Evolutionary conservation across 2,888 invertebrate genomes (phyloP).

Genomic region (Leucophenga montana): DNA sequence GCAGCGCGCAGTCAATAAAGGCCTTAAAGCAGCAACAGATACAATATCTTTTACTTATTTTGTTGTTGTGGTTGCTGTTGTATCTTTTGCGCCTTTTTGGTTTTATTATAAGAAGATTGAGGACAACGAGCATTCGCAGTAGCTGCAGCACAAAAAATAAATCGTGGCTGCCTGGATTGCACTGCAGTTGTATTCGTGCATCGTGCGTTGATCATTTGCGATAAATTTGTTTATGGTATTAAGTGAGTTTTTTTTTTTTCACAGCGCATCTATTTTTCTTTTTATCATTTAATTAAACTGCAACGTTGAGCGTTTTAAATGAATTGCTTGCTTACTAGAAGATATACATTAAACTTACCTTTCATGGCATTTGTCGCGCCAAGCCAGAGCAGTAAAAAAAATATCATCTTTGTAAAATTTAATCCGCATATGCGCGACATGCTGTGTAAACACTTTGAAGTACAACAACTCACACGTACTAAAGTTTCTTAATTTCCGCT

Average conservation of each 20-base stretch:
- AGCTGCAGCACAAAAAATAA: neutral
- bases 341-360: conserved; percentile 48
- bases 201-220: conserved; percentile 67
- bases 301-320: conserved; percentile 15
- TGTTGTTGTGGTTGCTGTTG: neutral
- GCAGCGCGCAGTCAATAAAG: conserved; percentile 17
- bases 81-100: neutral
- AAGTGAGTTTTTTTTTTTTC: conserved; percentile 7
- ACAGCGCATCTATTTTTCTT: conserved; percentile 10
- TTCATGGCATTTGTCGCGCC: conserved; percentile 51
- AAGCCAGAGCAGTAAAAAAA: conserved; percentile 39
- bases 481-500: neutral
- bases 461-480: conserved; percentile 14
- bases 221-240: conserved; percentile 61
- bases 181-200: conserved; percentile 25
- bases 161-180: neutral
- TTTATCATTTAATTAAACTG: conserved; percentile 13
- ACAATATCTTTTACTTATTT: neutral
- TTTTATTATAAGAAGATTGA: neutral
- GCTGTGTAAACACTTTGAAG: conserved; percentile 35
- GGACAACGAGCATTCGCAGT: neutral
- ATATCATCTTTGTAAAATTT: conserved; percentile 43
- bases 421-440: conserved; percentile 59
- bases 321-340: neutral
- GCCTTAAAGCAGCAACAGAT: too few species aligned